Evolutionary conservation across 2,797 vertebrate genomes (phyloP), one percentile per base, ranked within the genome.

Genomic region (Cossypha dichroa): DNA sequence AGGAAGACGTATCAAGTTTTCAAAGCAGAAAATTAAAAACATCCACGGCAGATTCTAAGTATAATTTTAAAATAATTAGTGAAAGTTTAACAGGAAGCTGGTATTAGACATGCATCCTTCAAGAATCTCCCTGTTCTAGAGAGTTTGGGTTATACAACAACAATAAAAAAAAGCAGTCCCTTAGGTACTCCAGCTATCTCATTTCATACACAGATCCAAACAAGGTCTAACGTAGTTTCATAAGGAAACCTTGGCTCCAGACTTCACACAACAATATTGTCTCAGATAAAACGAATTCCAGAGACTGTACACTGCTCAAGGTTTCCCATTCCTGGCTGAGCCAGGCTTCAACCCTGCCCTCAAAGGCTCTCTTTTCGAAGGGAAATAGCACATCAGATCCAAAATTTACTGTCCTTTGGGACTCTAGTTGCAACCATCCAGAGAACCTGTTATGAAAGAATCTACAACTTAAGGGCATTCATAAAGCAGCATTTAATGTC

Each of bases 201-300:
- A 41, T 59, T 90, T 90, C 76, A 80, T 45, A 78, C 73, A 60
- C 7, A 46, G 46, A 80, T 49, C 31, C 73, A 87, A 90, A 88
- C 8, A 25, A 60, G 15, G 67, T 59, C 81, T 85, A 64, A 85
- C 22, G 22, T 17, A 63, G 36, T 40, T 82, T 70, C 78, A 52
- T 26, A 75, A 1, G 7, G 28, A 78, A 69, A 91, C 66, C 73
- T 58, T 83, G 81, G 43, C 85, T 88, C 41, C 80, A 87, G 70
- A 76, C 78, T 85, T 90, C 85, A 95, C 33, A 45, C 51, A 68
- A 84, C 41, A 69, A 38, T 52, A 60, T 28, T 45, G 59, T 56
- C 79, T 81, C 51, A 73, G 62, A 88, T 90, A 80, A 75, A 94
- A 93, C 40, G 84, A 93, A 91, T 81, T 84, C 72, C 87, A 94